phyloP scores from a whole-genome alignment of 2,888 invertebrate genomes.

The Amphiduros pacificus region DNA sequence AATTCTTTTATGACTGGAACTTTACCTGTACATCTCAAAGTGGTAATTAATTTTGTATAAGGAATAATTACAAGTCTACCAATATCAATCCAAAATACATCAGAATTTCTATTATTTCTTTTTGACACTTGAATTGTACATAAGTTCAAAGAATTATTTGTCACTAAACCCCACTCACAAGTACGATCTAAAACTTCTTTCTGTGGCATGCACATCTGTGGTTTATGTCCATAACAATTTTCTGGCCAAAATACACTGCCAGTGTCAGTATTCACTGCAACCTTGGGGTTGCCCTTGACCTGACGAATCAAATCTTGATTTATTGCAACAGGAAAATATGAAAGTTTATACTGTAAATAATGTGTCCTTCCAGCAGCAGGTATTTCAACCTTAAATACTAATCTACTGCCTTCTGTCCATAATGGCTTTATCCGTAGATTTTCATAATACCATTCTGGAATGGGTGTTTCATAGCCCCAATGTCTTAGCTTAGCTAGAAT shows the following conservation, averaged over 20 bases:
- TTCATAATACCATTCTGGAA: background rate
- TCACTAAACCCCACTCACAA: background rate
- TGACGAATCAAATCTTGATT: background rate
- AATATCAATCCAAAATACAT: background rate
- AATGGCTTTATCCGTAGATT: background rate
- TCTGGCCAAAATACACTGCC: background rate
- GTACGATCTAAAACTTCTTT: background rate
- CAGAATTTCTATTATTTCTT: background rate
- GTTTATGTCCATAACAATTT: background rate
- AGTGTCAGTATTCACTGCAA: background rate
- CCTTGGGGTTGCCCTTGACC: background rate
- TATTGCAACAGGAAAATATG: background rate
- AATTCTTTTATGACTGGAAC: background rate
- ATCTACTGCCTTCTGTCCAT: background rate
- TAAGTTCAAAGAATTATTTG: background rate
- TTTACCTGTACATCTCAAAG: background rate
- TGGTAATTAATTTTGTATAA: background rate
- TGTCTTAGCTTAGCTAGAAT: background rate
- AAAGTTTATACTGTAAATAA: background rate
- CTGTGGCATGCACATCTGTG: background rate
- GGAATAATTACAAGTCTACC: background rate
- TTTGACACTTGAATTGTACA: background rate
- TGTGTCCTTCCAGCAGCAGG: background rate
- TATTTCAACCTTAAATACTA: background rate
- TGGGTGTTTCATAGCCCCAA: background rate